Base-by-base conservation (phyloP, 2,797 vertebrate genomes). In the Hyperoplus immaculatus region DNA sequence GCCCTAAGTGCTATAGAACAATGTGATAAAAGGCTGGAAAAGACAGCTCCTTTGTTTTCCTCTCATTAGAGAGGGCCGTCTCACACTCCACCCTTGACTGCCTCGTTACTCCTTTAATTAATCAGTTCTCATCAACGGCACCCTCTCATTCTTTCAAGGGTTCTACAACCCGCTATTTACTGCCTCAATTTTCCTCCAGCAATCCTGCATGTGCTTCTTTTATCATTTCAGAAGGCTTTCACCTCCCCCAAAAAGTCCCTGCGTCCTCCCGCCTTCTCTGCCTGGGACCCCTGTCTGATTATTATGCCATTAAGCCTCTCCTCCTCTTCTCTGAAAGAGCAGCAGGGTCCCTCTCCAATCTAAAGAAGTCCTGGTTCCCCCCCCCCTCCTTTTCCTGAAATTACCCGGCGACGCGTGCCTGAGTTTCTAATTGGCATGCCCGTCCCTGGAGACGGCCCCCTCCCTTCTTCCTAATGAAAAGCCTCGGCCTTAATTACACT, bases 401-500 rank as follows among this genome's bases (percentile, higher is more conserved):
- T 96, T 95, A 95, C 95, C 94, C 94, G 88, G 94, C 91, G 94
- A 96, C 95, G 93, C 95, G 95, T 96, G 95, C 95, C 95, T 96
- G 95, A 94, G 94, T 96, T 96, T 96, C 95, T 96, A 96, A 96
- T 96, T 96, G 95, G 93, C 92, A 92, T 91, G 93, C 94, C 91
- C 75, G 87, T 96, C 95, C 94, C 95, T 87, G 78, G 95, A 95
- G 95, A 96, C 94, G 80, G 89, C 92, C 95, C 93, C 95, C 94
- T 94, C 94, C 94, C 94, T 94, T 93, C 90, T 91, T 95, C 92
- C 94, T 96, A 96, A 96, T 96, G 95, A 96, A 96, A 96, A 96
- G 95, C 93, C 95, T 96, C 94, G 94, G 95, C 95, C 95, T 96
- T 96, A 96, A 96, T 96, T 96, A 96, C 95, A 96, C 95, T 96